Conservation (phyloP, 2,797 vertebrate species). For the Darevskia mixta region DNA sequence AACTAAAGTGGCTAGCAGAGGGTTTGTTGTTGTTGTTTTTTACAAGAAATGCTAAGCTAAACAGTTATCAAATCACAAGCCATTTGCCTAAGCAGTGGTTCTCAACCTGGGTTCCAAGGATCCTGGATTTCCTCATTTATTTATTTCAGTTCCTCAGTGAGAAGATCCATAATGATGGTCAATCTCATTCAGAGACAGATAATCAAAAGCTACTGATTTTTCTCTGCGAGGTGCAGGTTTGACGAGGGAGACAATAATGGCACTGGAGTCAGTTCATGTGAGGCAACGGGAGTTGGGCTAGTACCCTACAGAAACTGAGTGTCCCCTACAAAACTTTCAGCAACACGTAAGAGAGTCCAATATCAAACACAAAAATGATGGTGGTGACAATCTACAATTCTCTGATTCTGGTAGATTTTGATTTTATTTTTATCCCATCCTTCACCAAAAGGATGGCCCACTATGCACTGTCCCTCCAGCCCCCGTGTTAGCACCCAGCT, state of each 20-base stretch:
- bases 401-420: too few relatives aligned
- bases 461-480: too few relatives aligned
- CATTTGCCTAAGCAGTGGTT: not conserved
- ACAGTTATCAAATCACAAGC: not conserved
- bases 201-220: not conserved
- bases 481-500: too few relatives aligned
- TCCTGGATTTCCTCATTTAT: not conserved
- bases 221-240: not conserved
- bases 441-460: too few relatives aligned
- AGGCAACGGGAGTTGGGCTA: not conserved
- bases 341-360: not conserved
- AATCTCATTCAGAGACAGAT: not conserved
- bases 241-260: not conserved
- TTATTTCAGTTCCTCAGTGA: not conserved
- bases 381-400: not conserved
- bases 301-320: not conserved
- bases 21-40: not conserved
- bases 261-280: not conserved
- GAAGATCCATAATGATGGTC: not conserved
- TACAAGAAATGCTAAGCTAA: not conserved
- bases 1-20: not conserved
- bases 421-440: too few relatives aligned
- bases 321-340: not conserved
- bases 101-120: not conserved
- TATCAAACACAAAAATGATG: not conserved